Conservation (phyloP, 1,140 invertebrate genomes). For the Phenacoccus solenopsis region DNA sequence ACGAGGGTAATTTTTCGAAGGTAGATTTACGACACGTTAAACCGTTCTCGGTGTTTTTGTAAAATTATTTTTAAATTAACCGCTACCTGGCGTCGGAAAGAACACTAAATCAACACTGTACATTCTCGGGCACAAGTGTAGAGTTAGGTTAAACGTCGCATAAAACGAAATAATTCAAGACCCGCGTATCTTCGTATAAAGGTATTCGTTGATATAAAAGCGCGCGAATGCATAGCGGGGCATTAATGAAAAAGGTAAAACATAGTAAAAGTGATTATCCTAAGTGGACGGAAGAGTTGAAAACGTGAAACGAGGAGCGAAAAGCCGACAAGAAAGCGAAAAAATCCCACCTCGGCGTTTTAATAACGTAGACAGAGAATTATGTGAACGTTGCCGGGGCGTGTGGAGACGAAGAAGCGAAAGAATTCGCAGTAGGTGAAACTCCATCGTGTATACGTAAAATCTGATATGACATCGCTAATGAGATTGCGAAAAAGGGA, state of each 20-base stretch:
- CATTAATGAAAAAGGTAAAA: conserved; percentile 3
- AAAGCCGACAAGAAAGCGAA: neutral
- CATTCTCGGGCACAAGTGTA: too few species aligned
- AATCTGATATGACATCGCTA: conserved; percentile 1
- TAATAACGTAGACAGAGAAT: neutral
- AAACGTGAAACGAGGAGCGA: neutral
- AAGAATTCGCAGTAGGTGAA: neutral
- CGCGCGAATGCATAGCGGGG: too few species aligned
- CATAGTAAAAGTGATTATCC: neutral
- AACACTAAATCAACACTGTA: too few species aligned
- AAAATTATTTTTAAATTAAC: too few species aligned
- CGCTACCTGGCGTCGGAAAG: too few species aligned
- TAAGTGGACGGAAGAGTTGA: neutral
- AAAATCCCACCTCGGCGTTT: neutral
- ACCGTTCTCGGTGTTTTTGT: too few species aligned
- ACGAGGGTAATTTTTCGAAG: neutral
- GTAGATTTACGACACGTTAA: neutral
- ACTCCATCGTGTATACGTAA: neutral
- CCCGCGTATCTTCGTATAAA: too few species aligned
- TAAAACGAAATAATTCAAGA: too few species aligned
- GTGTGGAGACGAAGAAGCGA: neutral
- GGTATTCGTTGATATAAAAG: too few species aligned
- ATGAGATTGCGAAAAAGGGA: neutral
- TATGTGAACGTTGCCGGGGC: neutral
- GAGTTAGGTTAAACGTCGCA: too few species aligned